These are phyloP conservation scores for Drosophila dunni DNA, from an alignment of 1,140 invertebrate species.

Conservation along the genomic window DNA sequence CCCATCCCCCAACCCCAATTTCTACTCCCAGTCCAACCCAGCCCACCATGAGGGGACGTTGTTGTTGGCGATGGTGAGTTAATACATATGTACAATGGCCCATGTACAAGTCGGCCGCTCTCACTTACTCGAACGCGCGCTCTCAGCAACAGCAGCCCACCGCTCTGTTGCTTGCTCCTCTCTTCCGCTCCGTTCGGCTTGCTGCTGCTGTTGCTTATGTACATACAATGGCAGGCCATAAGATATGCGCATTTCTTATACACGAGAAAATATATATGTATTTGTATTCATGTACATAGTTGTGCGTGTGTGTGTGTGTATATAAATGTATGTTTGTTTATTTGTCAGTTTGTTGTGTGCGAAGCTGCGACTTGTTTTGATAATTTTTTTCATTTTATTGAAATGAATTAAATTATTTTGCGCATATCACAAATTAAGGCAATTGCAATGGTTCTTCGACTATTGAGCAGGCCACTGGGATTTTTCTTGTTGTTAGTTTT, in stretches of 20 bases:
- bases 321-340: slow-evolving; percentile 61
- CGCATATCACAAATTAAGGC: slow-evolving; percentile 31
- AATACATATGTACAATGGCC: slow-evolving; percentile 68
- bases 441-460: slow-evolving; percentile 17
- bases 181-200: slow-evolving; percentile 40
- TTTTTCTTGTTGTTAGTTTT: background rate
- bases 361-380: slow-evolving; percentile 77
- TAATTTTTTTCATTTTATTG: slow-evolving; percentile 63
- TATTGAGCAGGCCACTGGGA: background rate
- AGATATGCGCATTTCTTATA: slow-evolving; percentile 83
- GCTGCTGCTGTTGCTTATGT: slow-evolving; percentile 58
- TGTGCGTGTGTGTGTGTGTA: slow-evolving; percentile 56
- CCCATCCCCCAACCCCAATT: slow-evolving; percentile 37
- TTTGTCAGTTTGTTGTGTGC: slow-evolving; percentile 63
- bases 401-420: slow-evolving; percentile 61
- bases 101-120: slow-evolving; percentile 62
- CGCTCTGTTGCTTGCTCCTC: slow-evolving; percentile 40
- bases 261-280: slow-evolving; percentile 13
- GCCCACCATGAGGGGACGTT: slow-evolving; percentile 37
- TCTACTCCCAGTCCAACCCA: slow-evolving; percentile 17
- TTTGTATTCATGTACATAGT: slow-evolving; percentile 29
- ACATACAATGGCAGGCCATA: slow-evolving; percentile 74
- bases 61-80: slow-evolving; percentile 58
- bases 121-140: slow-evolving; percentile 46
- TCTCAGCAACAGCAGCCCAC: slow-evolving; percentile 52